phyloP scores from a whole-genome alignment of 2,113 vertebrate species.

The Pristiophorus japonicus region DNA sequence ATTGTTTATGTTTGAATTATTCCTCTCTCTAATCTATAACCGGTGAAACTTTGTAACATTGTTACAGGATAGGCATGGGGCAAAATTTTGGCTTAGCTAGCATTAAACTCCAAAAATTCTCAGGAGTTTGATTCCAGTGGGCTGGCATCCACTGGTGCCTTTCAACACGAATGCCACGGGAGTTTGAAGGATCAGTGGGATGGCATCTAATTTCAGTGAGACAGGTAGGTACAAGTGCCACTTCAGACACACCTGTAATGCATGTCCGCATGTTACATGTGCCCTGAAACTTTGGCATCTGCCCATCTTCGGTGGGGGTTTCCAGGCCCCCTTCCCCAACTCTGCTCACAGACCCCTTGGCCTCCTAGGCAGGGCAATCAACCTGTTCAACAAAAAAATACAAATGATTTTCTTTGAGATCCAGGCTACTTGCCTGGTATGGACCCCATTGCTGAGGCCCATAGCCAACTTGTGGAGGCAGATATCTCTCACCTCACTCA shows the following conservation, averaged over 20 bases:
- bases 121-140: neutral
- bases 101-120: neutral
- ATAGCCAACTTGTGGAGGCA: neutral
- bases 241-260: neutral
- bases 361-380: neutral
- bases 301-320: neutral
- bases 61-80: neutral
- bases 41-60: neutral
- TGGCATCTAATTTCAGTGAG: too few species aligned
- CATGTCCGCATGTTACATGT: neutral
- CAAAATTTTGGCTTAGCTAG: neutral
- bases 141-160: neutral
- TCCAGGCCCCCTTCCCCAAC: neutral
- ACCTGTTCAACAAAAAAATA: neutral
- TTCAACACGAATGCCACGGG: neutral
- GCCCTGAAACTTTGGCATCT: neutral
- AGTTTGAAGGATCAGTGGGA: neutral
- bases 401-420: neutral
- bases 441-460: neutral
- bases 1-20: neutral
- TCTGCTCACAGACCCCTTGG: too few species aligned
- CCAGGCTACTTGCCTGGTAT: neutral
- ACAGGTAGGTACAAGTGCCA: neutral
- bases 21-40: neutral
- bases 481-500: neutral